Evolutionary conservation across 2,888 invertebrate species (phyloP).

Genomic region (Cheilosia grossa): DNA sequence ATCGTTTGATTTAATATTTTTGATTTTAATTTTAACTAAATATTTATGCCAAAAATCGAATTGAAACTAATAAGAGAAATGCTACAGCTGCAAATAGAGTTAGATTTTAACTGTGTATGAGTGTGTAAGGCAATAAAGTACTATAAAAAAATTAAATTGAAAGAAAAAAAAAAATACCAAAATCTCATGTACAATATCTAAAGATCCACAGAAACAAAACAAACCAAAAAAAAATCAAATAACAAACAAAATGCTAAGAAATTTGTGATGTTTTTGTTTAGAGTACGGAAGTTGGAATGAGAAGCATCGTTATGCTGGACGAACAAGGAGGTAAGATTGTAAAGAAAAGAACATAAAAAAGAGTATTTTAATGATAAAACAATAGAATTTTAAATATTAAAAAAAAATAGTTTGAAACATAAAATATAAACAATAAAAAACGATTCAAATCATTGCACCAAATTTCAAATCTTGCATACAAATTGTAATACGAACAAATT

Average conservation of each 20-base stretch:
- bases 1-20: constrained; percentile 56
- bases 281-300: constrained; percentile 99
- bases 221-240: constrained; percentile 57
- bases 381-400: constrained; percentile 17
- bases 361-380: constrained; percentile 57
- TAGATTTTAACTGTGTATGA: constrained; percentile 56
- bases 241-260: constrained; percentile 76
- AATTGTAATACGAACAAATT: background rate
- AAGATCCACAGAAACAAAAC: constrained; percentile 68
- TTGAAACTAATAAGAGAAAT: constrained; percentile 77
- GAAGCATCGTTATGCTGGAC: constrained; percentile 99
- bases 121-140: constrained; percentile 51
- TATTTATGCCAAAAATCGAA: constrained; percentile 53
- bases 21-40: constrained; percentile 51
- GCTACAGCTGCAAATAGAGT: constrained; percentile 73
- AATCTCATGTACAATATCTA: constrained; percentile 59
- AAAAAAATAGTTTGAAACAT: constrained; percentile 26
- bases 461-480: constrained; percentile 39
- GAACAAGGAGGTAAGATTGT: constrained; percentile 99
- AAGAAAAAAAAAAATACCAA: constrained; percentile 30
- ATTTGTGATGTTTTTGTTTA: constrained; percentile 88
- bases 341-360: constrained; percentile 77
- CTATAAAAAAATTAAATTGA: constrained; percentile 16
- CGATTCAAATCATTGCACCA: constrained; percentile 53
- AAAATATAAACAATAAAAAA: constrained; percentile 32